phyloP scores from a whole-genome alignment of 2,113 vertebrate species.

The Ceyx melanurus region DNA sequence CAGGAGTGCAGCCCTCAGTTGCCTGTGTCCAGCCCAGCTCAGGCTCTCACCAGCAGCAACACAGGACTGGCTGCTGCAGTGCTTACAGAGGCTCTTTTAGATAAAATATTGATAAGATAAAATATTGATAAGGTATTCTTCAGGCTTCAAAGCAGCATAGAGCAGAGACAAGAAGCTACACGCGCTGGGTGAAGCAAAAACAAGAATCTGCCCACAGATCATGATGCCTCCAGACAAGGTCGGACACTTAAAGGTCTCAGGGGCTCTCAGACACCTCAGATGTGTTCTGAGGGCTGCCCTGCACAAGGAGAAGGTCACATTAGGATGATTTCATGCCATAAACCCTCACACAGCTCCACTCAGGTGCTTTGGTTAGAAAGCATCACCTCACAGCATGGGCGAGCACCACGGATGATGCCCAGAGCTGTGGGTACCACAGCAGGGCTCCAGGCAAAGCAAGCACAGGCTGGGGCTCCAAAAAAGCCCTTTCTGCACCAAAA shows the following conservation, averaged over 20 bases:
- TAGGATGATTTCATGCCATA: rapidly evolving
- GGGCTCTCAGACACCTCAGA: background rate
- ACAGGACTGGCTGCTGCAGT: rapidly evolving
- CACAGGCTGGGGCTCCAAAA: background rate
- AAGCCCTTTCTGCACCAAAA: no score
- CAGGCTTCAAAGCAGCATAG: rapidly evolving
- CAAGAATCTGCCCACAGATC: background rate
- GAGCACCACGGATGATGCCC: rapidly evolving
- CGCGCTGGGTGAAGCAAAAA: rapidly evolving
- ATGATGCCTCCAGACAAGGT: rapidly evolving
- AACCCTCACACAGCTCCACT: rapidly evolving
- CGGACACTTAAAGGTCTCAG: background rate
- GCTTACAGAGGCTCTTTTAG: background rate
- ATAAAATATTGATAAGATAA: background rate
- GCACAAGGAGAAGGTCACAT: rapidly evolving
- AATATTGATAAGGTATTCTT: rapidly evolving
- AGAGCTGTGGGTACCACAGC: background rate
- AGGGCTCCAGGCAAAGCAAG: background rate
- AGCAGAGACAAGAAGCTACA: background rate
- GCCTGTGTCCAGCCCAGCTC: background rate
- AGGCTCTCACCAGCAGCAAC: background rate
- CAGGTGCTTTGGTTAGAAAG: rapidly evolving
- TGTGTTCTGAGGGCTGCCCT: background rate
- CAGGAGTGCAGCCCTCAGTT: background rate
- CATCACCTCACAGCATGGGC: rapidly evolving